Evolutionary conservation across 2,888 invertebrate genomes (phyloP), one percentile per base, ranked within the genome.

Genomic region (Galerucella calmariensis): DNA sequence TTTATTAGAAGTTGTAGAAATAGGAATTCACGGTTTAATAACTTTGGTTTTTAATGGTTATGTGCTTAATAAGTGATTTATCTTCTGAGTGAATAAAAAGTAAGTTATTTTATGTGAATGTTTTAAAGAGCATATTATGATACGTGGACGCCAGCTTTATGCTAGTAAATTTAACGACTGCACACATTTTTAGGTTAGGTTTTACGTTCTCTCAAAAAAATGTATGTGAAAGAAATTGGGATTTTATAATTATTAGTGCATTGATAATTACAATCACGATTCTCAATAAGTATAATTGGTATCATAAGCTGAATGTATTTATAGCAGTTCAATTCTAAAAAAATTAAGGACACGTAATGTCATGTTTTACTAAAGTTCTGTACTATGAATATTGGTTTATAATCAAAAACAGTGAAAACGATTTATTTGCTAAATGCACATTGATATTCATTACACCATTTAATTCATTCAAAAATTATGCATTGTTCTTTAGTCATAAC

Each of bases 121-220:
- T 16, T 66, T 44, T 48, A 46, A 3, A 59, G 0, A 35, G 62
- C 58, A 48, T 66, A n/a, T 46, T 66, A n/a, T 46, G 6, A 59
- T 20, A 66, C 51, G 48, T 59, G 72, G 46, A 48, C 58, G 53
- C 58, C n/a, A 41, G 66, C 72, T 72, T 72, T 46, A 62, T 51
- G 27, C 69, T 69, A 62, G 53, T 48, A 41, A 66, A 41, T n/a
- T 66, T 46, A 59, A 48, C 66, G 59, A n/a, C 53, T 53, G n/a
- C 53, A 58, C 10, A 56, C 46, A 46, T 65, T 53, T 67, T 67
- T 67, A 72, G 72, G 72, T 72, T 72, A 72, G 35, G 58, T 72
- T 71, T 66, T 8, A 59, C 61, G 58, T 66, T 72, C 67, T 51
- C 20, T 20, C 14, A 48, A 53, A 53, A n/a, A 53, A n/a, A 53